A percentile compares a stretch with the other conserved stretches of the same genome.
phyloP scores from a whole-genome alignment of 30 jellyfish, hydroid and myxozoan genomes.

The Clytia hemisphaerica region DNA sequence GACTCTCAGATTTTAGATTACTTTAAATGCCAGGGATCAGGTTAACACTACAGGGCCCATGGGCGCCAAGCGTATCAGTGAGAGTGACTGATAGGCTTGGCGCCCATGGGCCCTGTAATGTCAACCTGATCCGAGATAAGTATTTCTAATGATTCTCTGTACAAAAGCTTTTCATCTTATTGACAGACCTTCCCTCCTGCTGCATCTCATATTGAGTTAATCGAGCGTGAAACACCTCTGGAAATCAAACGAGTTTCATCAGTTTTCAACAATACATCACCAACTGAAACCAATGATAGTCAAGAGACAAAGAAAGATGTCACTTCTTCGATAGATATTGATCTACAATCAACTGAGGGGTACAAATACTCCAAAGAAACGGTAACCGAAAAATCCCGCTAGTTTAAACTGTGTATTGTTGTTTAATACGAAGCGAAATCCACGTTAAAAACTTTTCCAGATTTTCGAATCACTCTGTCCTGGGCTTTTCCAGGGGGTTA shows the following conservation, averaged over 20 bases:
- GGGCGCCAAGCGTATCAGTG: too few species aligned
- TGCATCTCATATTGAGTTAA: conserved; percentile 53
- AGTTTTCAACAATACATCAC: conserved; percentile 44
- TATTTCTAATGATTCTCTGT: neutral
- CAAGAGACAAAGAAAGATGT: conserved; percentile 6
- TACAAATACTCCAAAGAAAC: conserved; percentile 22
- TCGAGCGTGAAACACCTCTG: conserved; percentile 41
- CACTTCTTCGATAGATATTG: neutral
- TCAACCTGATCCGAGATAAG: too few species aligned
- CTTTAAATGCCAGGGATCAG: too few species aligned
- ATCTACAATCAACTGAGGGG: conserved; percentile 16
- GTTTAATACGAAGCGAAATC: too few species aligned
- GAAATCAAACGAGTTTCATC: conserved; percentile 73
- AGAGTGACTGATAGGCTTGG: too few species aligned
- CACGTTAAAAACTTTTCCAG: too few species aligned
- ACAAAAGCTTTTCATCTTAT: neutral
- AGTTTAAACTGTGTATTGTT: too few species aligned
- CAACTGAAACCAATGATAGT: neutral
- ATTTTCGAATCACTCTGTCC: too few species aligned
- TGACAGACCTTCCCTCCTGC: conserved; percentile 60
- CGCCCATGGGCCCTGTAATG: too few species aligned
- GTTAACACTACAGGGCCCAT: too few species aligned
- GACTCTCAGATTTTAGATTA: too few species aligned
- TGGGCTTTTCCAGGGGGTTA: too few species aligned
- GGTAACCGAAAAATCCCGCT: conserved; percentile 4